phyloP scores from a whole-genome alignment of 2,113 vertebrate genomes.

The Grammomys surdaster region DNA sequence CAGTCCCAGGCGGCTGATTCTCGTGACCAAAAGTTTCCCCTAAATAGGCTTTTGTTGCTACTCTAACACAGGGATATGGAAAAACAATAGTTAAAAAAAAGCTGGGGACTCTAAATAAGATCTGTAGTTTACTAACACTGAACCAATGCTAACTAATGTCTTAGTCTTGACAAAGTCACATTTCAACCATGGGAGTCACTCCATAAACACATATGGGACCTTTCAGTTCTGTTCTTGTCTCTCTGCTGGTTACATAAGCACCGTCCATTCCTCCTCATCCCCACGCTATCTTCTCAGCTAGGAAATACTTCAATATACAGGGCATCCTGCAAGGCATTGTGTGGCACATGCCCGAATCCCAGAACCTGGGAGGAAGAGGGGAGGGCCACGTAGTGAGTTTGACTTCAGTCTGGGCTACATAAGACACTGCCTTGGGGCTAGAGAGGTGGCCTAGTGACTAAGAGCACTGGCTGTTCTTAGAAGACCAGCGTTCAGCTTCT shows the following conservation, averaged over 20 bases:
- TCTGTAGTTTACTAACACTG: neutral
- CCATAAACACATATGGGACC: neutral
- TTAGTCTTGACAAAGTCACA: neutral
- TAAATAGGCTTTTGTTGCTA: neutral
- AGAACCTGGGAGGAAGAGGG: neutral
- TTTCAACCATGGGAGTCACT: neutral
- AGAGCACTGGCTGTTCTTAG: neutral
- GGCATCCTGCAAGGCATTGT: neutral
- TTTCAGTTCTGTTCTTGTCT: neutral
- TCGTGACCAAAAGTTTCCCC: neutral
- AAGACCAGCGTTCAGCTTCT: neutral
- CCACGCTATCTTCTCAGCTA: neutral
- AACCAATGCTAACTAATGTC: neutral
- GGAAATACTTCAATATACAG: neutral
- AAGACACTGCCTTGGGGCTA: neutral
- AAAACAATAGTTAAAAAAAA: neutral
- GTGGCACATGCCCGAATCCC: neutral
- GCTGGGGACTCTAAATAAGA: neutral
- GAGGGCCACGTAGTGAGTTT: neutral
- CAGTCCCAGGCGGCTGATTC: neutral
- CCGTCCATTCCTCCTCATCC: neutral
- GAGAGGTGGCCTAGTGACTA: neutral
- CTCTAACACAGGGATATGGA: neutral
- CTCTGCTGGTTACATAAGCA: neutral
- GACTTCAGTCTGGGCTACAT: no score